Evolutionary conservation across 2,113 vertebrate genomes (phyloP), one percentile per base, ranked within the genome.

Genomic region (Psittacula cyanocephala): DNA sequence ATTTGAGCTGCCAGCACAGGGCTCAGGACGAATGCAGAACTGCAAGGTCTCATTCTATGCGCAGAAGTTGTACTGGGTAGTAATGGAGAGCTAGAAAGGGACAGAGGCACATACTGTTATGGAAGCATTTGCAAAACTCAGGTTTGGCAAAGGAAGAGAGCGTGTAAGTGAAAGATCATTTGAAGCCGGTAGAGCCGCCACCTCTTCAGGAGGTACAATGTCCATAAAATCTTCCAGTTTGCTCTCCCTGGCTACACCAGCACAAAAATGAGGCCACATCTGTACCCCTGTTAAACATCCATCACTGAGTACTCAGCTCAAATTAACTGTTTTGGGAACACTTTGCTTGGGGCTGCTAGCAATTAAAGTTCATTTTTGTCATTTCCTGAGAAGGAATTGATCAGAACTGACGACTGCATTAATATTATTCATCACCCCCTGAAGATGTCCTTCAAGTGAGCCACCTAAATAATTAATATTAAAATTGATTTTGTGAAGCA

Each of bases 391-490:
- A 91, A 79, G 55, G 35, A 90, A 81, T 86, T 4, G 0, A 91
- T 93, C 90, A 47, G 35, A 92, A 79, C 74, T 4, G 6, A 76
- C 60, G 88, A 74, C 82, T 85, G 25, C 63, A 35, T 83, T 91
- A 83, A 75, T 79, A 49, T 39, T 70, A 60, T 74, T 82, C 67
- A 89, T 78, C 63, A 84, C 33, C 9, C 64, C 81, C 49, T 24
- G 77, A 68, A 77, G 50, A 47, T 22, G 37, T 91, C 22, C 65
- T 88, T 84, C 62, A 43, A 69, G 59, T 23, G 18, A 94, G 83
- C n/a, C 46, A 59, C 41, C 37, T 78, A 76, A 93, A 93, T 65
- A 77, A 93, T 89, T 93, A 83, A 84, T 81, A 93, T 67, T 91
- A 88, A 65, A 95, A 91, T 86, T 84, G 91, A 86, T 95, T 95